Percentiles rank a stretch among this genome's conserved stretches.
Evolutionary conservation across 1,140 invertebrate genomes (phyloP).

Genomic region (Acromyrmex echinatior): DNA sequence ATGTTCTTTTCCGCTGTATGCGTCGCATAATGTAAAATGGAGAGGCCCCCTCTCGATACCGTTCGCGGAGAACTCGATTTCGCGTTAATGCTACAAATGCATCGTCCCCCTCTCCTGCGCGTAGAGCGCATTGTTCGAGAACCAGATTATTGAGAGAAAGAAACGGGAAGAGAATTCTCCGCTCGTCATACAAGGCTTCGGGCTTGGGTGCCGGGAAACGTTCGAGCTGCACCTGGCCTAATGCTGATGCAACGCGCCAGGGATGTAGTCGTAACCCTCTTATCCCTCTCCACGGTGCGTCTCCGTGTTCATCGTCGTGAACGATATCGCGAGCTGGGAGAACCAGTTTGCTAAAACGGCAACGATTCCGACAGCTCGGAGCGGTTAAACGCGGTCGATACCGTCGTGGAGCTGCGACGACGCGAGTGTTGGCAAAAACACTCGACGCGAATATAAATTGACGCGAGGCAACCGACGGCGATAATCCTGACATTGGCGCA

Average conservation of each 20-base stretch:
- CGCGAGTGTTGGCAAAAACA: neutral
- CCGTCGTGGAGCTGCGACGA: neutral
- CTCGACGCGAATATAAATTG: neutral
- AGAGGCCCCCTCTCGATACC: neutral
- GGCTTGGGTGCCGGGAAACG: conserved; percentile 12
- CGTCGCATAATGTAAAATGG: neutral
- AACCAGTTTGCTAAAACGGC: conserved; percentile 10
- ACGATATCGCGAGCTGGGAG: neutral
- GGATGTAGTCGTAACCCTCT: conserved; percentile 38
- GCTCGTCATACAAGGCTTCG: neutral
- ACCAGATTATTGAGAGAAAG: conserved; percentile 8
- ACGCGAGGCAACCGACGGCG: neutral
- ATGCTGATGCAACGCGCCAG: neutral
- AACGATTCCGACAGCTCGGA: neutral
- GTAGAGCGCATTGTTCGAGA: conserved; percentile 10
- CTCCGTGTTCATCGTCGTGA: neutral
- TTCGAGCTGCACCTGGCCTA: conserved; percentile 44
- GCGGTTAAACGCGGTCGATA: neutral
- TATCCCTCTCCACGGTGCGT: conserved; percentile 1
- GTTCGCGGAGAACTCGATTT: neutral
- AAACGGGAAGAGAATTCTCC: neutral
- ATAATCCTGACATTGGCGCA: conserved; percentile 6
- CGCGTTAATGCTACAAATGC: conserved; percentile 13
- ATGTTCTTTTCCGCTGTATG: neutral
- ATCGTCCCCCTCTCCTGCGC: neutral